phyloP scores from a whole-genome alignment of 2,797 vertebrate species.

The Carcharodon carcharias region DNA sequence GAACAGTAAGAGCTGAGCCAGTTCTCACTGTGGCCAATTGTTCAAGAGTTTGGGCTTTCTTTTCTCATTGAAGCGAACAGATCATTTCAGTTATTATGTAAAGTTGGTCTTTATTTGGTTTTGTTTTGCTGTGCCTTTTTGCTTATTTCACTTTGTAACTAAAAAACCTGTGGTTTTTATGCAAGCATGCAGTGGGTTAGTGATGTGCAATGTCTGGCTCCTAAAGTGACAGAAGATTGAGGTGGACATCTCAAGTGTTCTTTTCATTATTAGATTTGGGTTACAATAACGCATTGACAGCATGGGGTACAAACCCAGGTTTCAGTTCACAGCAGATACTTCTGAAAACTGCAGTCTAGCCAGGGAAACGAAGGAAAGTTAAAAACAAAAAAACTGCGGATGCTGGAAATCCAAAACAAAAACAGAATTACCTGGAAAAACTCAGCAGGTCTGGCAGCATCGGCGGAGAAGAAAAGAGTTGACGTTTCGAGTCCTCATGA shows the following conservation, averaged over 20 bases:
- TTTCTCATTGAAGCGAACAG: not conserved
- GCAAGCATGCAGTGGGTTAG: not conserved
- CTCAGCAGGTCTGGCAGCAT: too few species aligned
- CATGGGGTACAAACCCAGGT: not conserved
- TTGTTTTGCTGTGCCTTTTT: not conserved
- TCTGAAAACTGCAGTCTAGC: not conserved
- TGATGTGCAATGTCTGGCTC: not conserved
- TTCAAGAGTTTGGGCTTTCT: not conserved
- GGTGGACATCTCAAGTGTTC: not conserved
- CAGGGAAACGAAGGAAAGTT: not conserved
- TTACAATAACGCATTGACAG: not conserved
- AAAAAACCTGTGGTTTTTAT: not conserved
- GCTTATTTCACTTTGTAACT: not conserved
- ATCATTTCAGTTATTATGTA: not conserved
- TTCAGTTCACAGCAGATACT: not conserved
- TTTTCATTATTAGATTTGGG: not conserved
- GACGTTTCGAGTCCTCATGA: too few species aligned
- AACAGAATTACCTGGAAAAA: too few species aligned
- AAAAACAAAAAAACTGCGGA: too few species aligned
- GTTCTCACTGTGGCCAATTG: not conserved
- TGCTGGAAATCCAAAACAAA: too few species aligned
- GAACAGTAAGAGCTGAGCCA: not conserved
- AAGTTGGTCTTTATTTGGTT: not conserved
- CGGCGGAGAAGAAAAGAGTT: too few species aligned
- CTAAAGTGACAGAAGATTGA: not conserved